Conservation (phyloP, 2,797 vertebrate species). For the Pipistrellus pygmaeus region DNA sequence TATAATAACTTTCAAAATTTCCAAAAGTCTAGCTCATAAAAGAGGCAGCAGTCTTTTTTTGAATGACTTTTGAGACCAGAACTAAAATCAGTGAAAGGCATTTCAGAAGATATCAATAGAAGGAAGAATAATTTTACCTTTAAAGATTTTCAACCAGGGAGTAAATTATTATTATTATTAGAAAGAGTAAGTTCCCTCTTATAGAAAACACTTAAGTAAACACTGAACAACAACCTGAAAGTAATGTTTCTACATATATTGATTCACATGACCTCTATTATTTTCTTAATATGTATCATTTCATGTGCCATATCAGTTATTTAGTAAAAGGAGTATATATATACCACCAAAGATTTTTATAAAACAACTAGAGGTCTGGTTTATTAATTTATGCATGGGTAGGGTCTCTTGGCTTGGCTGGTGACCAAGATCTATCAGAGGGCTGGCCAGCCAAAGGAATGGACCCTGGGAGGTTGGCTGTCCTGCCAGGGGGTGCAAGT, state of each 20-base stretch:
- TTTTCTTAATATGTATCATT: background rate
- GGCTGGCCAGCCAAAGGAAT: too few relatives aligned
- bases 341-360: background rate
- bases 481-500: too few relatives aligned
- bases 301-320: background rate
- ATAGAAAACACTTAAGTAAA: conserved; percentile 56
- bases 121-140: conserved; percentile 39
- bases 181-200: conserved; percentile 70
- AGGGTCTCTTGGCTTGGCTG: too few relatives aligned
- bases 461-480: too few relatives aligned
- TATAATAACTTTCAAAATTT: conserved; percentile 61
- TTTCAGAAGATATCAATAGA: background rate
- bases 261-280: background rate
- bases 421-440: too few relatives aligned
- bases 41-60: background rate
- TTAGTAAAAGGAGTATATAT: background rate
- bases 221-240: background rate
- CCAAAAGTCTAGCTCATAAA: background rate
- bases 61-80: background rate
- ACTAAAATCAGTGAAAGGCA: background rate
- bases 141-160: background rate
- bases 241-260: background rate
- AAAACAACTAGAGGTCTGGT: background rate
- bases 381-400: too few relatives aligned
- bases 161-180: background rate